A percentile compares a stretch with the other conserved stretches of the same genome.
phyloP scores from a whole-genome alignment of 2,113 vertebrate species.

The Takifugu bimaculatus region DNA sequence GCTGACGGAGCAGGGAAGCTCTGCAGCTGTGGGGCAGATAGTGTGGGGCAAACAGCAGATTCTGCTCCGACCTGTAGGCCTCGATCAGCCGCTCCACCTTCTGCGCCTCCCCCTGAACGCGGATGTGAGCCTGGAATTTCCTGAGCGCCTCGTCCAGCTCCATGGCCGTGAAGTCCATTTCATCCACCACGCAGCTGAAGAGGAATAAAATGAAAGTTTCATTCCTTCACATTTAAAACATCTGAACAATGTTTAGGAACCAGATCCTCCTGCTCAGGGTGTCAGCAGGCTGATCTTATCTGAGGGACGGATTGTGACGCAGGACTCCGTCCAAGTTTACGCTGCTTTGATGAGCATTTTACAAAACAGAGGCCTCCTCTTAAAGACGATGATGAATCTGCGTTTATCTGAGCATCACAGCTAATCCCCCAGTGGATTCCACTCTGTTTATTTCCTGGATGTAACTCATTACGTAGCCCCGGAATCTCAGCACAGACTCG shows the following conservation, averaged over 20 bases:
- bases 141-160: constrained; percentile 95
- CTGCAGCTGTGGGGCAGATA: too few species aligned
- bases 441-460: constrained; percentile 46
- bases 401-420: constrained; percentile 24
- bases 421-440: constrained; percentile 35
- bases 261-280: too few species aligned
- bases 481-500: constrained; percentile 13
- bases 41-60: too few species aligned
- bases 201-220: constrained; percentile 3
- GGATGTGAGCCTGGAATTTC: constrained; percentile 96
- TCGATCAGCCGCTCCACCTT: constrained; percentile 95
- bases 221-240: too few species aligned
- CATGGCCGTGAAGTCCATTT: constrained; percentile 96
- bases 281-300: too few species aligned
- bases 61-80: constrained; percentile 83
- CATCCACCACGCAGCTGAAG: constrained; percentile 91
- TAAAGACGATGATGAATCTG: background rate
- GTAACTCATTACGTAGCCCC: constrained; percentile 28
- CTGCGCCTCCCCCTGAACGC: constrained; percentile 95
- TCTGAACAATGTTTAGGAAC: background rate
- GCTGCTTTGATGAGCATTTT: too few species aligned
- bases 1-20: too few species aligned
- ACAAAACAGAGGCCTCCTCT: background rate
- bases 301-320: too few species aligned
- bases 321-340: too few species aligned